Evolutionary conservation across 2,797 vertebrate species (phyloP), one percentile per base, ranked within the genome.

Genomic region (Bryconaethiops microstoma): DNA sequence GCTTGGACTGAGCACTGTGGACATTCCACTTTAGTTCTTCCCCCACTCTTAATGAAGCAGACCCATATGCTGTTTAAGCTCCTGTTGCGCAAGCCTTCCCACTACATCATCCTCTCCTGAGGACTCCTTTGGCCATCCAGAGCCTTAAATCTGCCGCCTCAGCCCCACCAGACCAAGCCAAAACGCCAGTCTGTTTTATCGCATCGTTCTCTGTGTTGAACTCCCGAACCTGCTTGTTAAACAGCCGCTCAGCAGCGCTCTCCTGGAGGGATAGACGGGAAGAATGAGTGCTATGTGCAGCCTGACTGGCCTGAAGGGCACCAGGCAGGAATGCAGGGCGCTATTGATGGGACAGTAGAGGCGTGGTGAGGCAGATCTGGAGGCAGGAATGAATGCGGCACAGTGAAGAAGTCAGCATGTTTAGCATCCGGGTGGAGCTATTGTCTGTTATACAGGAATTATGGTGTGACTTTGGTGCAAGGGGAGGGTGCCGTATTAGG

Each of bases 271-370:
- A n/a, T 60, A 67, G 42, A 59, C 52, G 21, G 21, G 29, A 82
- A 68, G 74, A 82, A 77, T 75, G 65, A 67, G 25, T 19, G 12
- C 77, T 77, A 57, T 77, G 77, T 69, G 50, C 74, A 76, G 74
- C 25, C 69, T 64, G 59, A 50, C 74, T 45, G 52, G 68, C 68
- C 72, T 21, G 69, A 78, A 82, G 81, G 70, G 76, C 81, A 74
- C 23, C 67, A 35, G 64, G 70, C 48, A 82, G 70, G 81, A 82
- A 78, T 50, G 74, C 59, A 39, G 19, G 21, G 50, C 10, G 39
- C 69, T 55, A 29, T 55, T 77, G 79, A 63, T 50, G 23, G 40
- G 57, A 60, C 81, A 74, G 75, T 60, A 21, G 50, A 65, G 75
- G 69, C 35, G 65, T 40, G 5, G 7, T 8, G 23, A n/a, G 50